phyloP scores from a whole-genome alignment of 2,888 invertebrate species.

The Leptura quadrifasciata region DNA sequence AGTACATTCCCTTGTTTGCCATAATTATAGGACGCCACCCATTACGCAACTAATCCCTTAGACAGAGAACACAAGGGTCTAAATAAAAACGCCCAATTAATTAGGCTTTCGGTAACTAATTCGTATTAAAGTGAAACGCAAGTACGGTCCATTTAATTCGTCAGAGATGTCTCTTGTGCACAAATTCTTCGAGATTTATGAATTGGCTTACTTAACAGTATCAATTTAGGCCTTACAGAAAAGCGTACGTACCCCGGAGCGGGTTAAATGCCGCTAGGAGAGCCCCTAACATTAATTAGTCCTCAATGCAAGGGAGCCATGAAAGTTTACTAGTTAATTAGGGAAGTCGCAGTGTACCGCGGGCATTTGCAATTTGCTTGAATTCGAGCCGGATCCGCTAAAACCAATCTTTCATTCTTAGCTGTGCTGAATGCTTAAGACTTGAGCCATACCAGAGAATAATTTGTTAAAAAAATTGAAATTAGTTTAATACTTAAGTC shows the following conservation, averaged over 20 bases:
- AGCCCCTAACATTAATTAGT: slow-evolving; percentile 72
- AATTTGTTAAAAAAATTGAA: too few species aligned
- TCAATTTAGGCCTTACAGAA: slow-evolving; percentile 62
- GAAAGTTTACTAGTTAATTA: slow-evolving; percentile 76
- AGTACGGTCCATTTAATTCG: slow-evolving; percentile 65
- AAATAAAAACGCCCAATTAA: slow-evolving; percentile 62
- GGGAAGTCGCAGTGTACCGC: slow-evolving; percentile 70
- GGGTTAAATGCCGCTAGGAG: slow-evolving; percentile 64
- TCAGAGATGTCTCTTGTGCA: slow-evolving; percentile 57
- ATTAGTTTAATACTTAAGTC: too few species aligned
- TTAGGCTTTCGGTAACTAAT: slow-evolving; percentile 60
- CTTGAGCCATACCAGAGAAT: not conserved
- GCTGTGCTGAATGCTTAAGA: not conserved
- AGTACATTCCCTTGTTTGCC: not conserved
- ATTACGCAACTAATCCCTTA: slow-evolving; percentile 21
- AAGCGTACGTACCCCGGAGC: slow-evolving; percentile 55
- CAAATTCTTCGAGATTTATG: slow-evolving; percentile 69
- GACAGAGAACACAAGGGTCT: slow-evolving; percentile 43
- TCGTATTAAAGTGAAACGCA: slow-evolving; percentile 58
- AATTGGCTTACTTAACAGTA: slow-evolving; percentile 67
- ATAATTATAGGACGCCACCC: not conserved
- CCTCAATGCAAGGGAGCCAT: slow-evolving; percentile 73
- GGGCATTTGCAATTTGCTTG: slow-evolving; percentile 68
- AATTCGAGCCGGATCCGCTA: slow-evolving; percentile 61
- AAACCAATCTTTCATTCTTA: slow-evolving; percentile 27